Evolutionary conservation across 2,888 invertebrate genomes (phyloP), one percentile per base, ranked within the genome.

Genomic region (Athripsodes cinereus): DNA sequence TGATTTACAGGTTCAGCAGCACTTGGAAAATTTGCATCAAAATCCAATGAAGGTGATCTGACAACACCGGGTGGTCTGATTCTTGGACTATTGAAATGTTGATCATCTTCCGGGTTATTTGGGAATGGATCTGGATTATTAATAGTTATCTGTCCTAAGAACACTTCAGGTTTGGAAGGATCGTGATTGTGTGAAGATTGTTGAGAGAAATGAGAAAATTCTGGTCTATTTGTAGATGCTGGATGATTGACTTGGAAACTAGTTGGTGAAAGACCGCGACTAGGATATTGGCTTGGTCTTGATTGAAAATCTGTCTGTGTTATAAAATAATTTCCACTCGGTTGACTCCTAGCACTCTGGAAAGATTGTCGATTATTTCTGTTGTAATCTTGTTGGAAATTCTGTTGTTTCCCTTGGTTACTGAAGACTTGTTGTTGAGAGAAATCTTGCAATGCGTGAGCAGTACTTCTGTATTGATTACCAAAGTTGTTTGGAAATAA

Each of bases 81-180:
- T 52, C 59, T 57, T 2, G 59, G 59, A 50, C 55, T 64, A 20
- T 61, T 61, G 44, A 64, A 63, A 31, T 61, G 58, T 6, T 66
- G 64, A 20, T 65, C 62, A 19, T 57, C 58, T 22, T 58, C 22
- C 40, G 65, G 61, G 31, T 62, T 66, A 26, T 62, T 57, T 8
- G 65, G 62, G 49, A 64, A 63, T 22, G 78, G 75, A 66, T 80
- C 82, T 16, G 82, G 82, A 69, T 81, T 82, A 66, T 83, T 81
- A 58, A 83, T 72, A 18, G 83, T 83, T 49, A 83, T 81, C 73
- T 84, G 81, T 8, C 83, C 83, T 58, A 84, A 70, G 69, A 83
- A 83, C 44, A 81, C 81, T 74, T 83, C 83, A 21, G 81, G 80
- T 68, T 82, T 81, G 2, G 82, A 80, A 13, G 82, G 82, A 66